phyloP scores from a whole-genome alignment of 2,888 invertebrate genomes.

The Cephus spinipes region DNA sequence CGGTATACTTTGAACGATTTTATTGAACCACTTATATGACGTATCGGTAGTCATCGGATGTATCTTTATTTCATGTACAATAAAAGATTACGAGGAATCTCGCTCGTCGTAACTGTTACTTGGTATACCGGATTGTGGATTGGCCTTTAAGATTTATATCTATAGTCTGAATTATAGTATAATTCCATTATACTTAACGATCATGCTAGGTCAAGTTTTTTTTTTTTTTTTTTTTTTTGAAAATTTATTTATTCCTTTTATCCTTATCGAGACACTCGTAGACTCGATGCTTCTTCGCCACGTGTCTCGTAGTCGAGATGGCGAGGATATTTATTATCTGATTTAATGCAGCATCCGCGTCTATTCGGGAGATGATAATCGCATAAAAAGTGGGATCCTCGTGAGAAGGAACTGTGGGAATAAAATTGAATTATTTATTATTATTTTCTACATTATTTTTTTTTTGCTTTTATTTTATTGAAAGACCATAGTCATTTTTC shows the following conservation, averaged over 20 bases:
- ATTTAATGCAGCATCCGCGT: neutral
- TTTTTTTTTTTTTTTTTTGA: neutral
- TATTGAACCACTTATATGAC: conserved; percentile 30
- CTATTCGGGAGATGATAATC: neutral
- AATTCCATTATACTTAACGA: too few species aligned
- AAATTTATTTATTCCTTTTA: neutral
- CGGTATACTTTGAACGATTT: too few species aligned
- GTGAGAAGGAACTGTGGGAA: neutral
- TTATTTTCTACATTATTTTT: neutral
- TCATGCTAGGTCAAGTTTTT: neutral
- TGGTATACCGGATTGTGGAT: too few species aligned
- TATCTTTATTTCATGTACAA: too few species aligned
- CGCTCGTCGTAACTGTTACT: too few species aligned
- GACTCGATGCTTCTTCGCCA: neutral
- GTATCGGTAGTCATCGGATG: conserved; percentile 5
- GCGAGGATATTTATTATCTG: neutral
- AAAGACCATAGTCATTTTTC: neutral
- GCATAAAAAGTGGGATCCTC: neutral
- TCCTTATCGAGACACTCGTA: neutral
- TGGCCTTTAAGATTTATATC: too few species aligned
- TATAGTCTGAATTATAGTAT: too few species aligned
- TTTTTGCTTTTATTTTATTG: neutral
- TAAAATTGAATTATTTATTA: neutral
- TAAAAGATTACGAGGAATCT: too few species aligned
- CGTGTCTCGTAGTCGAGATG: neutral